A percentile compares a stretch with the other conserved stretches of the same genome.
These are phyloP conservation scores for Takifugu bimaculatus DNA, from an alignment of 2,113 vertebrate genomes.

Conservation along the genomic window DNA sequence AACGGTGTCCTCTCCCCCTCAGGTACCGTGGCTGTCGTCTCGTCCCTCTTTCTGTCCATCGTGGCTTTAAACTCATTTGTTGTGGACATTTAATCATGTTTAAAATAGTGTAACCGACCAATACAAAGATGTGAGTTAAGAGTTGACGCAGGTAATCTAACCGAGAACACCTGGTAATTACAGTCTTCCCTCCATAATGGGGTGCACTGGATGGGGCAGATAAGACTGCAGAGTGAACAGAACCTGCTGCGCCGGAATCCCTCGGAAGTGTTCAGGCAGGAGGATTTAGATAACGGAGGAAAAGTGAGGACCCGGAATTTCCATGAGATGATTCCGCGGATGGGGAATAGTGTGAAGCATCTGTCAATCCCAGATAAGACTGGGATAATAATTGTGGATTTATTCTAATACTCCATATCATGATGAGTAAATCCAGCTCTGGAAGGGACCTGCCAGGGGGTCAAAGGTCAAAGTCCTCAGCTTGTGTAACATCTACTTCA, in stretches of 20 bases:
- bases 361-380: slow-evolving; percentile 10
- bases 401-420: not conserved
- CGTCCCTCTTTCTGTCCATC: not conserved
- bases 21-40: slow-evolving; percentile 70
- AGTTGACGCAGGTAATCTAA: too few relatives aligned
- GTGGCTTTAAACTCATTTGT: too few relatives aligned
- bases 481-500: too few relatives aligned
- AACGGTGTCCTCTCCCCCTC: slow-evolving; percentile 96
- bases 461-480: too few relatives aligned
- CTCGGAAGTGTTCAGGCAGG: not conserved
- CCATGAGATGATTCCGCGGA: slow-evolving; percentile 16
- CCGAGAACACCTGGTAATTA: too few relatives aligned
- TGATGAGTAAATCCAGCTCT: not conserved
- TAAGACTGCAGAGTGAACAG: slow-evolving; percentile 9
- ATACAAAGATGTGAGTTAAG: too few relatives aligned
- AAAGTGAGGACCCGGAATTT: slow-evolving; percentile 16
- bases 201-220: slow-evolving; percentile 4
- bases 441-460: too few relatives aligned
- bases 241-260: not conserved
- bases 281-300: slow-evolving; percentile 14
- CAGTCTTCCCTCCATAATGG: slow-evolving; percentile 2
- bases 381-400: not conserved
- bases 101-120: too few relatives aligned
- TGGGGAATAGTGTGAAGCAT: not conserved
- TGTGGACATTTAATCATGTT: too few relatives aligned